Evolutionary conservation across 2,113 vertebrate genomes (phyloP).

Genomic region (Ciconia maguari): DNA sequence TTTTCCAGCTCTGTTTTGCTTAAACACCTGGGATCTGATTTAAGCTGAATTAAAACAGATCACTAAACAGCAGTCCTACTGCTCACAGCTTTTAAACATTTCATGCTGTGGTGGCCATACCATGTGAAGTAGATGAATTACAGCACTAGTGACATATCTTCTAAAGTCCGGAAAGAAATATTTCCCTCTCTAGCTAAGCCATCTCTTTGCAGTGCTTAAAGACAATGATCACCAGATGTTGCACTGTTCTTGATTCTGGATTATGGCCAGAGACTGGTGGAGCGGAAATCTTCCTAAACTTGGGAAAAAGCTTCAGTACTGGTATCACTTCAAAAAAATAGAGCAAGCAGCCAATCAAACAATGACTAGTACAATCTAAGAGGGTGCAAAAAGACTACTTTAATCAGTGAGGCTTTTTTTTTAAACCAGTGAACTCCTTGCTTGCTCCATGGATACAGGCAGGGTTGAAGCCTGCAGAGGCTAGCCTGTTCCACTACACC

Average conservation of each 20-base stretch:
- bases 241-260: conserved; percentile 6
- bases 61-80: neutral
- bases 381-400: neutral
- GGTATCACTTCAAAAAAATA: neutral
- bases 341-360: neutral
- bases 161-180: neutral
- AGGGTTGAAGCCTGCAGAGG: neutral
- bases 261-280: neutral
- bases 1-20: neutral
- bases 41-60: neutral
- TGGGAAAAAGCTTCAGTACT: neutral
- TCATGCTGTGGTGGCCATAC: neutral
- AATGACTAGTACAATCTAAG: neutral
- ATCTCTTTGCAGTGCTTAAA: neutral
- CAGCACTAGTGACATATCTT: neutral
- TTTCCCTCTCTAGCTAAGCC: neutral
- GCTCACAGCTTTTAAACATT: neutral
- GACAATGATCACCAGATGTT: conserved; percentile 39
- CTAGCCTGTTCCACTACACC: neutral
- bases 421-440: neutral
- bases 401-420: neutral
- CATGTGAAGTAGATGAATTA: neutral
- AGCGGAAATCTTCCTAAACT: neutral
- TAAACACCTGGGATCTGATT: conserved; percentile 6
- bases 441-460: neutral